Base-by-base conservation (phyloP, 2,888 invertebrate species). In the Phalangium opilio region DNA sequence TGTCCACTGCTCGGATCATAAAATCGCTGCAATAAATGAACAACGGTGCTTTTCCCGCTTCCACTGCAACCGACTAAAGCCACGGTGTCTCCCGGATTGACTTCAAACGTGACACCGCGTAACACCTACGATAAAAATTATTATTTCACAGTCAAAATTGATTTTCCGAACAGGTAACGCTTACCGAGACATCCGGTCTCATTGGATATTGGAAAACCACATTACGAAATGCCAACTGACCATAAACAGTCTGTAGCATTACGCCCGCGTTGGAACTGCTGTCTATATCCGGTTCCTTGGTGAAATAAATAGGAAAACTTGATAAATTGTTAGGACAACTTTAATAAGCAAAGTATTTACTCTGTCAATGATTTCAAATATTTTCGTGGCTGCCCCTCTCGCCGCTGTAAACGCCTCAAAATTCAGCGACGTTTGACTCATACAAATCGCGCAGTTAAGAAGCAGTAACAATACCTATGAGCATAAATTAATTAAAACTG, bases 391-490 rank as follows among this genome's bases (percentile, higher is more conserved):
- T 0, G 83, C 79, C 0, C 79, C 81, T 8, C 75, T 68, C 0
- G 82, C 83, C 8, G 63, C 72, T 1, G 76, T 72, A 60, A 84
- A 77, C 0, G 81, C 75, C 58, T 83, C 83, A 51, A 83, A 67
- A 59, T 83, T 81, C 0, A 82, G 82, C 1, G 79, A 76, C 0
- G 80, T 76, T 34, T 81, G 71, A 0, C 83, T 83, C 52, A 83
- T 72, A 60, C 80, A 81, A 63, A 83, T 81, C 0, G 83, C 81
- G 0, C 82, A 83, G 66, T 78, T 76, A 27, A 83, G 70, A 0
- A 83, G 75, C 46, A 81, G 78, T 67, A 86, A 85, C 66, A 86
- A 85, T 27, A 84, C 83, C 83, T 83, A 60, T 4, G 57, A 57
- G 41, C 14, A 42, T n/a, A n/a, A n/a, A n/a, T n/a, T n/a, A n/a